phyloP scores from a whole-genome alignment of 1,140 invertebrate species.

The Pogonomyrmex barbatus region DNA sequence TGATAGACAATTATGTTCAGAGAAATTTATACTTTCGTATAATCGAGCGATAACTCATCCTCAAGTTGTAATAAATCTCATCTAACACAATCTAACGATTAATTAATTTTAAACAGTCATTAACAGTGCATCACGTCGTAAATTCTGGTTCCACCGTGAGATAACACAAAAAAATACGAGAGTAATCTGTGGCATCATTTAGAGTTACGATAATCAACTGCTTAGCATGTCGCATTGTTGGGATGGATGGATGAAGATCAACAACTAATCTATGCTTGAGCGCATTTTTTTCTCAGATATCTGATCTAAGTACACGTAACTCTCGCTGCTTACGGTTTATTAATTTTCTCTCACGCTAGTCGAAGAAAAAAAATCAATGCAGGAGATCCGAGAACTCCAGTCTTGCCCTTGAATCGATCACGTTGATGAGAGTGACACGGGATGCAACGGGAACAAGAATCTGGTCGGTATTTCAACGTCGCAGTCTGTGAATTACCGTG shows the following conservation, averaged over 20 bases:
- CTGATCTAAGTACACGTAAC: constrained; percentile 9
- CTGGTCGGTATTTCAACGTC: constrained; percentile 58
- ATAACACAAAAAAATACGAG: background rate
- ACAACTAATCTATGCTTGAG: constrained; percentile 24
- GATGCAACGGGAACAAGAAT: constrained; percentile 34
- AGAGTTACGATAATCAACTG: constrained; percentile 10
- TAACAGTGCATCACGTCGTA: background rate
- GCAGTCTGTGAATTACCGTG: constrained; percentile 1
- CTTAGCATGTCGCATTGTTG: background rate
- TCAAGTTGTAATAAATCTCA: constrained; percentile 27
- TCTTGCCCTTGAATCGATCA: constrained; percentile 64
- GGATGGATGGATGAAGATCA: background rate
- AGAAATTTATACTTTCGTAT: constrained; percentile 46
- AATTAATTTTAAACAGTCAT: constrained; percentile 35
- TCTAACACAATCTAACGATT: constrained; percentile 23
- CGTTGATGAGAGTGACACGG: constrained; percentile 55
- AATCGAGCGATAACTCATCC: constrained; percentile 20
- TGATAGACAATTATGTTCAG: constrained; percentile 15
- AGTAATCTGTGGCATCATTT: background rate
- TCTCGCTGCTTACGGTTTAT: constrained; percentile 20
- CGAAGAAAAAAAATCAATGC: constrained; percentile 15
- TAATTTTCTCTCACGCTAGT: constrained; percentile 58
- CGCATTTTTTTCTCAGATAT: constrained; percentile 48
- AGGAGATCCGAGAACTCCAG: constrained; percentile 6
- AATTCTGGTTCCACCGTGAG: background rate